Conservation (phyloP, 2,113 vertebrate genomes). For the Willisornis vidua region DNA sequence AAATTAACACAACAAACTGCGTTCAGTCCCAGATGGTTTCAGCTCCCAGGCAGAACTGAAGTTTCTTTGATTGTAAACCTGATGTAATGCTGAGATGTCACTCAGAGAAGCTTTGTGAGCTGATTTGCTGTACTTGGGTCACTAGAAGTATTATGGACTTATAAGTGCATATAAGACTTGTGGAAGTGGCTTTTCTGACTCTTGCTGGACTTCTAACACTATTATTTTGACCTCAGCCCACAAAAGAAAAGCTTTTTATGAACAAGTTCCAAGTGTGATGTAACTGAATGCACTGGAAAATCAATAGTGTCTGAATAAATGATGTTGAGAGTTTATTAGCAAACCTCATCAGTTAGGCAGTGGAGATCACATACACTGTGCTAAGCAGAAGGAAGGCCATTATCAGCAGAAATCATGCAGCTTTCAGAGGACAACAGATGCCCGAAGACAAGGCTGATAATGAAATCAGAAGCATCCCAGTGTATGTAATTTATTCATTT, state of each 20-base stretch:
- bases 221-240: background rate
- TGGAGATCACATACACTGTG: background rate
- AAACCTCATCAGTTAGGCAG: background rate
- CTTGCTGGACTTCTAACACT: background rate
- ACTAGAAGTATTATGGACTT: background rate
- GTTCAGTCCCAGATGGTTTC: background rate
- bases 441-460: background rate
- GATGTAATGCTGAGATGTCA: background rate
- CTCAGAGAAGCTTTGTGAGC: background rate
- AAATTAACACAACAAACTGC: background rate
- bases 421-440: conserved; percentile 33
- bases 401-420: background rate
- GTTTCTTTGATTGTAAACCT: background rate
- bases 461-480: conserved; percentile 22
- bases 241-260: background rate
- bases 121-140: background rate
- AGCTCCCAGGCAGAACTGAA: background rate
- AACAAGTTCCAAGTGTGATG: background rate
- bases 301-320: background rate
- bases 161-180: rapidly evolving
- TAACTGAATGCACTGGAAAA: background rate
- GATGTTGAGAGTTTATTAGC: background rate
- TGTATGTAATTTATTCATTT: conserved; percentile 25
- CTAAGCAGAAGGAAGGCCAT: background rate
- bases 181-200: background rate